Conservation (phyloP, 2,113 vertebrate species). For the Melospiza georgiana region DNA sequence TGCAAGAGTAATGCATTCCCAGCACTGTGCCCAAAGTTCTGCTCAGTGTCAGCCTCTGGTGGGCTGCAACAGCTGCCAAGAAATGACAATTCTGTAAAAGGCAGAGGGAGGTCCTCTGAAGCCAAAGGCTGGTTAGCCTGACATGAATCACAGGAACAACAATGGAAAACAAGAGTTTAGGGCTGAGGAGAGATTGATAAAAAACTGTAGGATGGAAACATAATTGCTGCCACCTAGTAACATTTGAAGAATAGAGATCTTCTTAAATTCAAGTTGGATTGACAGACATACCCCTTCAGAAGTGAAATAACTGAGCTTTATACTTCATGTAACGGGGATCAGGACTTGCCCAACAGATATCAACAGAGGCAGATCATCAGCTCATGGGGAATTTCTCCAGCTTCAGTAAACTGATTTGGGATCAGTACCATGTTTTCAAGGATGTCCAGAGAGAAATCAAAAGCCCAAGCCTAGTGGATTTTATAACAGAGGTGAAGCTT, state of each 20-base stretch:
- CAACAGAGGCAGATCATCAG: background rate
- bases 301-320: background rate
- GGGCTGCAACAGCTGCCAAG: background rate
- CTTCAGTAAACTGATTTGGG: background rate
- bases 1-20: too few relatives aligned
- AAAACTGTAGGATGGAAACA: background rate
- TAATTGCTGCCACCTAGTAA: background rate
- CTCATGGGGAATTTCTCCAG: background rate
- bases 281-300: background rate
- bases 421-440: too few relatives aligned
- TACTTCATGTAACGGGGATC: background rate
- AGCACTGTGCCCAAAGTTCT: background rate
- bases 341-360: background rate
- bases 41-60: background rate
- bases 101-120: background rate
- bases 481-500: too few relatives aligned
- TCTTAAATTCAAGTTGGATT: background rate
- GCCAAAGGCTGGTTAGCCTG: background rate
- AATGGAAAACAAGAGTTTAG: background rate
- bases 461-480: too few relatives aligned
- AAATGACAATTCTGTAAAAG: background rate
- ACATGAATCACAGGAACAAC: background rate
- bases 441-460: too few relatives aligned
- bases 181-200: background rate
- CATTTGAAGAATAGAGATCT: background rate